Evolutionary conservation across 2,797 vertebrate genomes (phyloP).

Genomic region (Oreortyx pictus): DNA sequence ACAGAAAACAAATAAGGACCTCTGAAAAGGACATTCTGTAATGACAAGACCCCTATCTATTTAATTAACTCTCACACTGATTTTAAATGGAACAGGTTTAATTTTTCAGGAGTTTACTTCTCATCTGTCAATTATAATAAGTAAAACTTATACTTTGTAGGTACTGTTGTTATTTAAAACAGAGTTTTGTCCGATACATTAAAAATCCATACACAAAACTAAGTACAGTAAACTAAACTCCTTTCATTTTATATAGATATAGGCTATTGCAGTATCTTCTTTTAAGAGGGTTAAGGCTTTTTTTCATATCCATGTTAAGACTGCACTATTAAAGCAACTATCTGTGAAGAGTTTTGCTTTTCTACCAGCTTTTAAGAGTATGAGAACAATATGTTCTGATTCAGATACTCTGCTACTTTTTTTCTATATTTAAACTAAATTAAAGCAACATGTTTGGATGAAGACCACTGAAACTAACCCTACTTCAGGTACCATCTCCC

Average conservation of each 20-base stretch:
- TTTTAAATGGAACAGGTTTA: background rate
- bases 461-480: background rate
- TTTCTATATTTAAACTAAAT: background rate
- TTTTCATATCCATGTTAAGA: background rate
- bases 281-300: rapidly evolving
- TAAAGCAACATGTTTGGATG: background rate
- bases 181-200: background rate
- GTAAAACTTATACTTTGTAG: background rate
- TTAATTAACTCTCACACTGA: background rate
- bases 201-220: background rate
- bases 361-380: background rate
- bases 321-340: background rate
- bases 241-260: background rate
- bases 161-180: background rate
- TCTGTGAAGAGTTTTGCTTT: background rate
- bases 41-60: background rate
- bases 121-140: background rate
- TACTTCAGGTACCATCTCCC: background rate
- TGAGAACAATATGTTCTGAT: background rate
- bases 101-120: background rate
- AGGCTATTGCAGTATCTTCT: background rate
- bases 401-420: background rate
- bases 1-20: background rate
- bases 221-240: background rate
- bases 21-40: background rate